Conservation (phyloP, 1,140 invertebrate genomes). For the Ceratina australensis region DNA sequence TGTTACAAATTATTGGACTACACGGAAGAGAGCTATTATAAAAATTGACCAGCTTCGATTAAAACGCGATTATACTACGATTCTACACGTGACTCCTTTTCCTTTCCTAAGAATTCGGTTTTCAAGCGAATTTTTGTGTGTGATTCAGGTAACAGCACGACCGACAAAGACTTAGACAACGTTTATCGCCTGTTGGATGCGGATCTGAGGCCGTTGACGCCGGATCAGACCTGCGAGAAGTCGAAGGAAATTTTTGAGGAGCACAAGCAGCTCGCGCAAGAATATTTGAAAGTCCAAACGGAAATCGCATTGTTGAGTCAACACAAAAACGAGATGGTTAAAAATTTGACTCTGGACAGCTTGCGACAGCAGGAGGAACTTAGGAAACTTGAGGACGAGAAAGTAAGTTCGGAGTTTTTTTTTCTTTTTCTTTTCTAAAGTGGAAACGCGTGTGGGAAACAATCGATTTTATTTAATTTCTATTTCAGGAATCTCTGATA, state of each 20-base stretch:
- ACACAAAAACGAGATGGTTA: conserved; percentile 84
- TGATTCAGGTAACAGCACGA: conserved; percentile 67
- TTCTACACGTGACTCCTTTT: background rate
- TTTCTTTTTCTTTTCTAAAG: no score
- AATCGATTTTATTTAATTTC: no score
- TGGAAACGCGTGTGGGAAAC: no score
- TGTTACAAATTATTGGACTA: background rate
- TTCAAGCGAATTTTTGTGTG: background rate
- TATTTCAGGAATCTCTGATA: conserved; percentile 81
- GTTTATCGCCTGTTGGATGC: conserved; percentile 88
- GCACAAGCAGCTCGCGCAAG: conserved; percentile 89
- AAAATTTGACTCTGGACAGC: conserved; percentile 83
- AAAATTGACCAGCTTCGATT: background rate
- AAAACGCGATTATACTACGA: background rate
- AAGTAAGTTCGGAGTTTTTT: conserved; percentile 79
- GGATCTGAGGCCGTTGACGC: conserved; percentile 88
- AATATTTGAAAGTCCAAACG: conserved; percentile 88
- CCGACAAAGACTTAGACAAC: conserved; percentile 83
- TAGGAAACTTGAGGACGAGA: conserved; percentile 85
- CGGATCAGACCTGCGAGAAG: conserved; percentile 87
- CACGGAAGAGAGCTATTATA: no score
- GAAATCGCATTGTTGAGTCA: conserved; percentile 86
- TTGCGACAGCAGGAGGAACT: conserved; percentile 82
- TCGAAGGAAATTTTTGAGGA: conserved; percentile 92
- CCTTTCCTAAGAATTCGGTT: no score